Percentiles rank a stretch among this genome's conserved stretches.
phyloP scores from a whole-genome alignment of 2,797 vertebrate genomes.

The Orientallactaga sibirica region DNA sequence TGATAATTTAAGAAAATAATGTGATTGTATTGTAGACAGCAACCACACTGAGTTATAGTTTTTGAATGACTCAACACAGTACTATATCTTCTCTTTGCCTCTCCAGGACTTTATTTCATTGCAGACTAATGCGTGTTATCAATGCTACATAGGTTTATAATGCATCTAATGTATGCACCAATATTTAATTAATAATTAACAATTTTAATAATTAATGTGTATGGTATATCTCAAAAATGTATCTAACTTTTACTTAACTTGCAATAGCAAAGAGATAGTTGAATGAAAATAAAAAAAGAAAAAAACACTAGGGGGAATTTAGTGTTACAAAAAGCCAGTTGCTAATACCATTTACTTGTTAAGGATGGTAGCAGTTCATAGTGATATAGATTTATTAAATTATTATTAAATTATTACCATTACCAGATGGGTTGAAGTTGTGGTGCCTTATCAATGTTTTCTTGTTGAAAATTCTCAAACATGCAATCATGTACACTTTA shows the following conservation, averaged over 20 bases:
- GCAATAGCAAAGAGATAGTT: neutral
- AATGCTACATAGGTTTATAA: neutral
- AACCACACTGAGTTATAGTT: neutral
- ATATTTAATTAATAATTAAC: too few species aligned
- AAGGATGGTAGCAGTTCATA: neutral
- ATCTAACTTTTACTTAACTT: neutral
- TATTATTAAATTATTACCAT: slow-evolving; percentile 16
- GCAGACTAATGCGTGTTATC: neutral
- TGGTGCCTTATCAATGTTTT: neutral
- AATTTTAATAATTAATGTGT: too few species aligned
- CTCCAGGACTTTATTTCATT: neutral
- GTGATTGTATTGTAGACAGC: neutral
- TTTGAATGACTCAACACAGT: slow-evolving; percentile 60
- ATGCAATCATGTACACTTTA: neutral
- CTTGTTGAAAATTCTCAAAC: slow-evolving; percentile 43
- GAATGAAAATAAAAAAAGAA: neutral
- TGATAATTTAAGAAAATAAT: slow-evolving; percentile 75
- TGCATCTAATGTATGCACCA: neutral
- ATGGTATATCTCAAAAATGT: too few species aligned
- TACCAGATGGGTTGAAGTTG: slow-evolving; percentile 19
- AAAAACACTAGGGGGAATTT: slow-evolving; percentile 25
- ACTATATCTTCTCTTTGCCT: slow-evolving; percentile 55
- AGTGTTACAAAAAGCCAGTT: slow-evolving; percentile 34
- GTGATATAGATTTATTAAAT: neutral
- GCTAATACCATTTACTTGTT: slow-evolving; percentile 23